phyloP scores from a whole-genome alignment of 2,113 vertebrate species.

The Callithrix jacchus region DNA sequence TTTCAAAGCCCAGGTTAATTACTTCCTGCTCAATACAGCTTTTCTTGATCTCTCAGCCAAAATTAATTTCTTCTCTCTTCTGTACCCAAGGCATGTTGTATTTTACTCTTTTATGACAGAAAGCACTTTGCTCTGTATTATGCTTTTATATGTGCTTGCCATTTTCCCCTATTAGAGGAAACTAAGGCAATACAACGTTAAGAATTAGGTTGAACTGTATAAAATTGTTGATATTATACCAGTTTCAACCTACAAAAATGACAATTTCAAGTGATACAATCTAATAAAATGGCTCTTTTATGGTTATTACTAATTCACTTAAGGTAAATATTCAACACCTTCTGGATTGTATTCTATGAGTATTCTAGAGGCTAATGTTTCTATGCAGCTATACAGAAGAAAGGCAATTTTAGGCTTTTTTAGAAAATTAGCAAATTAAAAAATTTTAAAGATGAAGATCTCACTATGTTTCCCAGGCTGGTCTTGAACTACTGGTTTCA shows the following conservation, averaged over 20 bases:
- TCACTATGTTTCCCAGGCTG: no score
- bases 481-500: no score
- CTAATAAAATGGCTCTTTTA: conserved; percentile 25
- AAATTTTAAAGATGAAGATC: no score
- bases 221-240: neutral
- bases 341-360: neutral
- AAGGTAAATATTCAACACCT: conserved; percentile 23
- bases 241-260: neutral
- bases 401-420: neutral
- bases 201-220: neutral
- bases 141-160: conserved; percentile 1
- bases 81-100: neutral
- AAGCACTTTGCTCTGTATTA: neutral
- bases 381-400: neutral
- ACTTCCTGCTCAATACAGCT: neutral
- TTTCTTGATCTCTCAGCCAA: neutral
- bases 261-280: conserved; percentile 34
- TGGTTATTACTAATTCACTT: neutral
- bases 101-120: neutral
- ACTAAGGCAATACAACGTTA: neutral
- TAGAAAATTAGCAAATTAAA: neutral
- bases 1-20: conserved; percentile 15
- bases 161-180: conserved; percentile 32
- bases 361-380: conserved; percentile 1
- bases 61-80: conserved; percentile 25